Conservation (phyloP, 2,113 vertebrate species). For the Mustela lutreola region DNA sequence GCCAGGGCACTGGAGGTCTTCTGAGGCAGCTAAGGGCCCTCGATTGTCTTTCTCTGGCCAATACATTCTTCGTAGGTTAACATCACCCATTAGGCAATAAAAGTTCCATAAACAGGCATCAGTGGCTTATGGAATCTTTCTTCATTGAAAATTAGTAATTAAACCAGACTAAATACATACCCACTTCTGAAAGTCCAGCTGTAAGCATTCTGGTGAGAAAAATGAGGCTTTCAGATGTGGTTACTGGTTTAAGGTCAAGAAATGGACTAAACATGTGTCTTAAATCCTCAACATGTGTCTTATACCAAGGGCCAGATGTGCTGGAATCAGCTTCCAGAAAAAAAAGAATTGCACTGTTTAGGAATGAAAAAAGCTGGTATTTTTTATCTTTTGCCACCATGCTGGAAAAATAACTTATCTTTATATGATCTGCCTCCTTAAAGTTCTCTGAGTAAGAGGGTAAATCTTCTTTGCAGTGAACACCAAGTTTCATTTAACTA, state of each 20-base stretch:
- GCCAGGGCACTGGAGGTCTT: neutral
- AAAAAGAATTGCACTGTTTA: neutral
- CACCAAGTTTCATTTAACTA: neutral
- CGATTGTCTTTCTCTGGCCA: neutral
- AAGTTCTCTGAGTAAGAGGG: neutral
- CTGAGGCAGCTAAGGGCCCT: neutral
- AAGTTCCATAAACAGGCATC: neutral
- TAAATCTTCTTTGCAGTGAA: neutral
- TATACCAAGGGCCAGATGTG: neutral
- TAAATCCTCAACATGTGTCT: neutral
- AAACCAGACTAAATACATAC: neutral
- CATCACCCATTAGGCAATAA: neutral
- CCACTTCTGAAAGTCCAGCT: neutral
- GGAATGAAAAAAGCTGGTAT: neutral
- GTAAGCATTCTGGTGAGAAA: neutral
- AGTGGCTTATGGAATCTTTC: neutral
- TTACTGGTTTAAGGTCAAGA: neutral
- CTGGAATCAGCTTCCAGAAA: neutral
- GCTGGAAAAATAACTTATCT: neutral
- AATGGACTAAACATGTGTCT: neutral
- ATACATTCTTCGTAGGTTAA: neutral
- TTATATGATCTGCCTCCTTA: neutral
- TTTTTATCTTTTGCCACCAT: neutral
- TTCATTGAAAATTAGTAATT: neutral
- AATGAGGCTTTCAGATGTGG: neutral